These are phyloP conservation scores for Nymphalis c-album DNA, from an alignment of 2,888 invertebrate genomes.

Conservation along the genomic window DNA sequence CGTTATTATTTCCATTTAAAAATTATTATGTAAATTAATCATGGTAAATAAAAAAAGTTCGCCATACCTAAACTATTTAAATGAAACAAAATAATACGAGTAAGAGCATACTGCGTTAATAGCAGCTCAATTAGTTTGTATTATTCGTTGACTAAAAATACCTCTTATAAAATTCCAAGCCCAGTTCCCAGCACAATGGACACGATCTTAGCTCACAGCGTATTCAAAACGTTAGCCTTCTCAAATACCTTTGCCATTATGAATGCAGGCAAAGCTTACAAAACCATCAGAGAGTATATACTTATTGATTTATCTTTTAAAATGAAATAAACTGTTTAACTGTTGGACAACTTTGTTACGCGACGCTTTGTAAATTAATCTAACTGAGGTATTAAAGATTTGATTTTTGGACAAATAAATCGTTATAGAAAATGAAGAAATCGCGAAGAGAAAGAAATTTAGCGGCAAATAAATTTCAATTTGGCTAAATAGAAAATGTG, in stretches of 20 bases:
- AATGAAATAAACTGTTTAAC: no score
- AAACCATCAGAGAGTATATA: no score
- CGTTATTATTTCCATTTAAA: no score
- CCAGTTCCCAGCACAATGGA: background rate
- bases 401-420: constrained; percentile 9
- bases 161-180: background rate
- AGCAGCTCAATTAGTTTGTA: no score
- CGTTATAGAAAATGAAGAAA: background rate
- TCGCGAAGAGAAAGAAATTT: constrained; percentile 9
- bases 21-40: no score
- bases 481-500: constrained; percentile 48
- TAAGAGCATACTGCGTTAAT: no score
- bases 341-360: no score
- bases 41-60: no score
- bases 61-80: no score
- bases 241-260: background rate
- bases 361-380: background rate
- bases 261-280: background rate
- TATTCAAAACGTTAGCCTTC: background rate
- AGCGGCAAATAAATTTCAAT: constrained; percentile 63
- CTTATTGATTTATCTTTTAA: no score
- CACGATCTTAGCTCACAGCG: background rate
- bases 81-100: no score
- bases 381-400: background rate
- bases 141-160: no score